Conservation (phyloP, 2,113 vertebrate species). For the Trinectes maculatus region DNA sequence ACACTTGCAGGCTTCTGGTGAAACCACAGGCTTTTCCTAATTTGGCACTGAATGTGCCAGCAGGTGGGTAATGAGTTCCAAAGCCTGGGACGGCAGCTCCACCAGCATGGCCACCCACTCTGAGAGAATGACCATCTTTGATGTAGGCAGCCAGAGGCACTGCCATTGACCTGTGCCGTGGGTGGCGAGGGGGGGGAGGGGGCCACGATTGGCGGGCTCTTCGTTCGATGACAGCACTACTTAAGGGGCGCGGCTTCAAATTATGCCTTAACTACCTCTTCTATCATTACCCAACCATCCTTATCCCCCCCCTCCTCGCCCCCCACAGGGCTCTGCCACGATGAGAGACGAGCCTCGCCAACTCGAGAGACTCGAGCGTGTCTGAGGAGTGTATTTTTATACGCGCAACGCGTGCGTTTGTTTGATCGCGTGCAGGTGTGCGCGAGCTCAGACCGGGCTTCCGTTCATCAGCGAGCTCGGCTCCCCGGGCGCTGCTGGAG, state of each 20-base stretch:
- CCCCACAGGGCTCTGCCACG: constrained; percentile 35
- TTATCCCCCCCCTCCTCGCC: constrained; percentile 46
- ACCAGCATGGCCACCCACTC: constrained; percentile 65
- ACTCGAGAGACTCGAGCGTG: constrained; percentile 27
- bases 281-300: constrained; percentile 71
- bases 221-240: constrained; percentile 58
- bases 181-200: constrained; percentile 28
- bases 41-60: constrained; percentile 71
- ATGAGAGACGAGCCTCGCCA: constrained; percentile 50
- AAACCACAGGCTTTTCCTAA: constrained; percentile 72
- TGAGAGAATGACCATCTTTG: constrained; percentile 58
- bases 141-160: constrained; percentile 50
- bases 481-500: constrained; percentile 58
- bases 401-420: constrained; percentile 19
- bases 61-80: constrained; percentile 71
- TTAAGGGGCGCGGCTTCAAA: constrained; percentile 58
- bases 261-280: constrained; percentile 62
- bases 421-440: constrained; percentile 50
- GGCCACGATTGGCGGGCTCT: constrained; percentile 48
- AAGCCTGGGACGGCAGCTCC: constrained; percentile 51
- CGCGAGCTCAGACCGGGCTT: constrained; percentile 12
- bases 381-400: constrained; percentile 13
- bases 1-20: constrained; percentile 46
- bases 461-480: constrained; percentile 55
- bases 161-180: constrained; percentile 60